Conservation (phyloP, 1,140 invertebrate genomes). For the Coelopa frigida region DNA sequence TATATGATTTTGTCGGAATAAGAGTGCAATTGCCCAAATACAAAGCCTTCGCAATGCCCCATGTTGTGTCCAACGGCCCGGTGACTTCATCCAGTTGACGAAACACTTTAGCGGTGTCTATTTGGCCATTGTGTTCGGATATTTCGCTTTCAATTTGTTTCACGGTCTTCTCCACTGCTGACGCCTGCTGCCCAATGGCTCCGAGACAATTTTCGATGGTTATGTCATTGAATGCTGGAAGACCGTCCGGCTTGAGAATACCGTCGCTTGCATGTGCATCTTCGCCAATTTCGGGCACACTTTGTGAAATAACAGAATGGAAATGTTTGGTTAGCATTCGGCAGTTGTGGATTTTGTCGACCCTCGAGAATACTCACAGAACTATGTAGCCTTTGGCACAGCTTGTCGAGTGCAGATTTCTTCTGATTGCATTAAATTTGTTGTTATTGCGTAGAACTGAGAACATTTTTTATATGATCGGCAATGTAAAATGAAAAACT, state of each 20-base stretch:
- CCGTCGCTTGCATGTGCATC: slow-evolving; percentile 66
- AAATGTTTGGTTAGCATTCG: not conserved
- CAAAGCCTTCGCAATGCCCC: slow-evolving; percentile 76
- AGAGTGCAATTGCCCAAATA: slow-evolving; percentile 72
- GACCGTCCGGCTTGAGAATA: slow-evolving; percentile 61
- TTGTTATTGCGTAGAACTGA: slow-evolving; percentile 24
- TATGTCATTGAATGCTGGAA: slow-evolving; percentile 72
- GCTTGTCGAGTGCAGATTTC: slow-evolving; percentile 25
- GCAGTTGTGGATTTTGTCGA: not conserved
- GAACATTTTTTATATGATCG: slow-evolving; percentile 28
- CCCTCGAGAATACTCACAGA: slow-evolving; percentile 26
- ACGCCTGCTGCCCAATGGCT: slow-evolving; percentile 70
- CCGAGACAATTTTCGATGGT: slow-evolving; percentile 76
- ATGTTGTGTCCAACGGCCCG: slow-evolving; percentile 70
- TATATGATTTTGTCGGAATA: slow-evolving; percentile 69
- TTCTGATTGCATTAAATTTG: slow-evolving; percentile 15
- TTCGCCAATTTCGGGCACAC: slow-evolving; percentile 84
- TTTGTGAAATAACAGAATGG: slow-evolving; percentile 33
- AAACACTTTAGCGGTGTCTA: slow-evolving; percentile 61
- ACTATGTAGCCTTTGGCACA: slow-evolving; percentile 34
- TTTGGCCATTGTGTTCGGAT: slow-evolving; percentile 26
- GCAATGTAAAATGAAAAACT: too few species aligned
- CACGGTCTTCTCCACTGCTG: slow-evolving; percentile 75
- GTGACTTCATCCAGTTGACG: slow-evolving; percentile 66
- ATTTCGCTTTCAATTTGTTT: slow-evolving; percentile 42